Evolutionary conservation across 2,888 invertebrate species (phyloP).

Genomic region (Yponomeuta evonymella): DNA sequence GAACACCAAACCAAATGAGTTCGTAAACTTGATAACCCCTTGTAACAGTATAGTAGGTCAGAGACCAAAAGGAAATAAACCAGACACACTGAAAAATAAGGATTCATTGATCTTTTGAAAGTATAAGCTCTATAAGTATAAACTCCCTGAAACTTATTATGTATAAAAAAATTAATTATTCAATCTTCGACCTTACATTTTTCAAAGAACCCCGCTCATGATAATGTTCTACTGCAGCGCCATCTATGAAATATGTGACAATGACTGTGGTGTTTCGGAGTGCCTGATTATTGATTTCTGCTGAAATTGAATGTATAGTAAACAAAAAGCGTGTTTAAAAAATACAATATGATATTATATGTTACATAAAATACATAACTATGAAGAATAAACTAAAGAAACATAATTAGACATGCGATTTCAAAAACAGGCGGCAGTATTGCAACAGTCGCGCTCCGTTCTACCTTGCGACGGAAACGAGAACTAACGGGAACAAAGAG

Average conservation of each 20-base stretch:
- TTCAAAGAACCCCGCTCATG: neutral
- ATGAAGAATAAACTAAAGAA: slow-evolving; percentile 23
- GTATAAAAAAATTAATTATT: too few species aligned
- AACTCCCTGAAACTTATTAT: too few species aligned
- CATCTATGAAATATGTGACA: slow-evolving; percentile 5
- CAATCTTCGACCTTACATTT: neutral
- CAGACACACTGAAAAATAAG: too few species aligned
- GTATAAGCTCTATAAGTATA: too few species aligned
- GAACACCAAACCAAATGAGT: too few species aligned
- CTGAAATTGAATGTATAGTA: neutral
- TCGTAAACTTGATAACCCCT: too few species aligned
- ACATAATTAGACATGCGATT: slow-evolving; percentile 25
- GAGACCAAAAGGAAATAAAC: too few species aligned
- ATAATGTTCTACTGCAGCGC: neutral
- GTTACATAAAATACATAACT: slow-evolving; percentile 3
- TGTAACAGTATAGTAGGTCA: too few species aligned
- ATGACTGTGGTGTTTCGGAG: neutral
- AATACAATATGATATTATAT: neutral
- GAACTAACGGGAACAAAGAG: slow-evolving; percentile 64
- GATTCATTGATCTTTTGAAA: too few species aligned
- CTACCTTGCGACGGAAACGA: slow-evolving; percentile 32
- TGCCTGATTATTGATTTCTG: neutral
- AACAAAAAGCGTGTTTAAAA: neutral
- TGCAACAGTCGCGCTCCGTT: neutral
- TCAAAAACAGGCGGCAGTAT: slow-evolving; percentile 18